Base-by-base conservation (phyloP, 2,888 invertebrate species). In the Volucella inanis region DNA sequence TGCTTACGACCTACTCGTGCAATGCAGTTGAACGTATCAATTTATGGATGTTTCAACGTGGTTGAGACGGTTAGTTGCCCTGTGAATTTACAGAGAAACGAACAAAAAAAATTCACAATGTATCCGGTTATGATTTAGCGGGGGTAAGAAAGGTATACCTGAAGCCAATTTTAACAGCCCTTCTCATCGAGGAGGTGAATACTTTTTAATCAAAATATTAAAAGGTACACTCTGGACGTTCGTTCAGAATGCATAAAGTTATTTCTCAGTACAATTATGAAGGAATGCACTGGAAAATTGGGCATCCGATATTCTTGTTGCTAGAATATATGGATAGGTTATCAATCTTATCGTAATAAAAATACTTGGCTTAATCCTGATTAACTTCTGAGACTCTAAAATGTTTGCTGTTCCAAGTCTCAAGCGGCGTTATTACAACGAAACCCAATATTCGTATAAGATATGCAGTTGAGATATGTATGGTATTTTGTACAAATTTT, bases 1-100 rank as follows among this genome's bases (percentile, higher is more conserved):
- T 61, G 65, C 43, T 15, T 41, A 41, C 68, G 38, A 55, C 41
- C 71, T 67, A 54, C 47, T 41, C 41, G 38, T 38, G 41, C 65
- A 61, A 64, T 65, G 38, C 45, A 61, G 62, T 74, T 38, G 62
- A 43, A 57, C 41, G 47, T 75, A 68, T 75, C 52, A 75, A 75
- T 75, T 70, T 75, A 81, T 75, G 72, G 67, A 67, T 54, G 55
- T 22, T 39, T 39, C 6, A 31, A 61, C 52, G 70, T 62, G 62
- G 52, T 54, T 59, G 15, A 52, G 54, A 15, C 11, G n/a, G 54
- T n/a, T 14, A 22, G 11, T 50, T 43, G 57, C 6, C 41, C 18
- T 49, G 50, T 31, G 39, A 41, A 61, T 61, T 41, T 50, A 52
- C 61, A 72, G 15, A 10, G 14, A 38, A n/a, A 14, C 59, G n/a